These are phyloP conservation scores for Agapornis canus DNA, from an alignment of 2,797 vertebrate genomes.

Conservation along the genomic window DNA sequence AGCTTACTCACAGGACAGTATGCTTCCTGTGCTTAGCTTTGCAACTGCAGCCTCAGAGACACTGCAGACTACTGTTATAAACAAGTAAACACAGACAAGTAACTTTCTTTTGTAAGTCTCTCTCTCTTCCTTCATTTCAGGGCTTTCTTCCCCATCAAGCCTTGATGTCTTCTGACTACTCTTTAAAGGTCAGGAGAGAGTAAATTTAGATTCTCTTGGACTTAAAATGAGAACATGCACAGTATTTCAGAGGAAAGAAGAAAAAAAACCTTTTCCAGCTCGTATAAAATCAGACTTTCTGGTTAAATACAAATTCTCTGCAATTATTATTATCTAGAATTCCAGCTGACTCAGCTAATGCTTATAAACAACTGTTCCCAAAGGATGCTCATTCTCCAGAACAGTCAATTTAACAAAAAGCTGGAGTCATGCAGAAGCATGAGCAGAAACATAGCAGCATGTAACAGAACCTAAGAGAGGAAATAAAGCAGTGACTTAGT, in stretches of 20 bases:
- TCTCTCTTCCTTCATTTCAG: neutral
- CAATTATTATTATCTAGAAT: neutral
- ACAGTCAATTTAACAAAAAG: neutral
- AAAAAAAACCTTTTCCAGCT: neutral
- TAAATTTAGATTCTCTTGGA: conserved; percentile 9
- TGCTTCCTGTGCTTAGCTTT: neutral
- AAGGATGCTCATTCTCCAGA: neutral
- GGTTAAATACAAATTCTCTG: neutral
- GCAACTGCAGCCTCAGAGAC: neutral
- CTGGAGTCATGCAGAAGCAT: neutral
- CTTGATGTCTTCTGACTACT: neutral
- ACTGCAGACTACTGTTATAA: neutral
- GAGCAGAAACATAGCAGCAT: neutral
- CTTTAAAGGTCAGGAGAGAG: neutral
- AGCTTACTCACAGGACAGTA: neutral
- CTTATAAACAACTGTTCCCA: neutral
- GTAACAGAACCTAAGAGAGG: neutral
- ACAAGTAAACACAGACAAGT: neutral
- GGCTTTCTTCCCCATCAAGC: neutral
- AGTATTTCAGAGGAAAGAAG: neutral
- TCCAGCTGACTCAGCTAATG: neutral
- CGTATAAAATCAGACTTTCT: neutral
- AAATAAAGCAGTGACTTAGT: neutral
- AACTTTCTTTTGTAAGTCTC: neutral
- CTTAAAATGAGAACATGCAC: neutral